Evolutionary conservation across 2,113 vertebrate species (phyloP), one percentile per base, ranked within the genome.

Genomic region (Plecturocebus donacophilus): DNA sequence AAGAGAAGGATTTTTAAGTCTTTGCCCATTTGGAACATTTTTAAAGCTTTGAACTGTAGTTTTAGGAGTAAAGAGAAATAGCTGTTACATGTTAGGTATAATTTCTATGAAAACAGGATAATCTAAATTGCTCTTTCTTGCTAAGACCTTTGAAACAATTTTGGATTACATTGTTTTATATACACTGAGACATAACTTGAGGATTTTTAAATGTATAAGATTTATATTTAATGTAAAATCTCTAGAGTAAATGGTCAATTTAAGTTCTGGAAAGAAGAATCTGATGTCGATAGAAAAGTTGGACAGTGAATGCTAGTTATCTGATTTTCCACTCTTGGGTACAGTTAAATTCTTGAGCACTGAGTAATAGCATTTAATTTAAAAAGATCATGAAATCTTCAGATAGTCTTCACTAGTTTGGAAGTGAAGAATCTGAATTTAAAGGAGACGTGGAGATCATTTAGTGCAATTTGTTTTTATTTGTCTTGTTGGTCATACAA

Each of bases 191-290:
- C 38, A 61, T 75, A 87, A 64, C 71, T 82, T 90, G n/a, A 77
- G 5, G 11, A 83, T 54, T 87, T 83, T 64, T 49, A 61, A 64
- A 47, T 70, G 38, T 83, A 45, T 47, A 73, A 95, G 32, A 4
- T 84, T 96, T 92, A 75, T 91, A 85, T 88, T 82, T 85, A 66
- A 66, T 77, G 45, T 87, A 86, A 81, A 91, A 76, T 71, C 38
- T 64, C 16, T 79, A 79, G 40, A 16, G 20, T 84, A 84, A 70
- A 80, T 89, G 58, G 77, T 21, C 47, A 54, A 4, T 71, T 45
- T 64, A 87, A 88, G 8, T 45, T 88, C n/a, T 64, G 14, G 42
- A 64, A 87, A 76, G 75, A 91, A 79, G 49, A 80, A 10, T 71
- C 35, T 81, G 35, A 20, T 68, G 19, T 38, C 77, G 20, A 35